Evolutionary conservation across 2,797 vertebrate species (phyloP), one percentile per base, ranked within the genome.

Genomic region (Mormyrops attenuatus): DNA sequence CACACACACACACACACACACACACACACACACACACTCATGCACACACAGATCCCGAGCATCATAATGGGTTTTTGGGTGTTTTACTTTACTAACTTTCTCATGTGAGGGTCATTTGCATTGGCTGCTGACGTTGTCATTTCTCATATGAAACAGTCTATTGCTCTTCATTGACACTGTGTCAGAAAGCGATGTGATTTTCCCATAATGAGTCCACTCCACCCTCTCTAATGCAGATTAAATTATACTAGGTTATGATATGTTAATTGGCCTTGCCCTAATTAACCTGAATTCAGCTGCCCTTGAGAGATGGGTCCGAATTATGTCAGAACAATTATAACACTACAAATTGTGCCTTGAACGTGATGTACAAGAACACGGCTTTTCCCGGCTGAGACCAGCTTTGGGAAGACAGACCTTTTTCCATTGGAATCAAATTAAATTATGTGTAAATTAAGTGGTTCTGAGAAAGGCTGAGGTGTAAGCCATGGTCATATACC

Each of bases 311-410:
- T 41, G 88, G 49, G 88, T 89, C 30, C 15, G 34, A n/a, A 89
- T 57, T 47, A 85, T 84, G n/a, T 84, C 20, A 85, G 55, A 85
- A 63, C 41, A 89, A 85, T 89, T 84, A 85, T 34, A 49, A 84
- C 47, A 47, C n/a, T 44, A 53, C 63, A 52, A 88, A 69, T 38
- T 63, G 38, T 66, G 60, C 55, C 20, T 44, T 63, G 17, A 63
- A 63, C 47, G 22, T 26, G 55, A 77, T 53, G 49, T 53, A n/a
- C 30, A 20, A 7, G 3, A 60, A 41, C n/a, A 44, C 5, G 3
- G 17, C 0, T 44, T 7, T 38, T 55, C 52, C 85, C 2, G 5
- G 17, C 30, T 55, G 22, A 87, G 52, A 55, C 5, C 47, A 22
- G 26, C 30, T 55, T 47, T 47, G n/a, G 2, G 82, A 26, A 22